Percentiles rank a stretch among this genome's conserved stretches.
Evolutionary conservation across 2,888 invertebrate species (phyloP).

Genomic region (Conomelus anceps): DNA sequence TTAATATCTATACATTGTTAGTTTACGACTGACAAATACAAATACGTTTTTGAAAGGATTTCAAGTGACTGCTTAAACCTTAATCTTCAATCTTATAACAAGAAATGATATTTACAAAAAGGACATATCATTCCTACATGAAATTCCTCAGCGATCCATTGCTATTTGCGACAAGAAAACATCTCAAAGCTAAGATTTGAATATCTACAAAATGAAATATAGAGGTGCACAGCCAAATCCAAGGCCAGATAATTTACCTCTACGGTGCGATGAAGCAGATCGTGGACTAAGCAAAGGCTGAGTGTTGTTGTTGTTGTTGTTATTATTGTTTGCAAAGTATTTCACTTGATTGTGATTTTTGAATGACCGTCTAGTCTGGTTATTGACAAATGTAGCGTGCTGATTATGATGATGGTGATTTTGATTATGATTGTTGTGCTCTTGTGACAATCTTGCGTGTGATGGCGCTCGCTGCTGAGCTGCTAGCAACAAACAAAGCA

Average conservation of each 20-base stretch:
- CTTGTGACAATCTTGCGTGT: not conserved
- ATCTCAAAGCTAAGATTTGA: not conserved
- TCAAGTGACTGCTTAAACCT: no score
- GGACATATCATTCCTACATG: no score
- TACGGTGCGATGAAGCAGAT: not conserved
- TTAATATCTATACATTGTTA: no score
- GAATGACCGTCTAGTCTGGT: not conserved
- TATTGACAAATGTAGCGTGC: not conserved
- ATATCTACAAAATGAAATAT: not conserved
- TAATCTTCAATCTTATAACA: no score
- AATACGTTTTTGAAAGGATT: no score
- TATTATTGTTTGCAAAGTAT: not conserved
- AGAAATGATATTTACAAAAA: no score
- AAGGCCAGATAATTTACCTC: not conserved
- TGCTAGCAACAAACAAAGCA: not conserved
- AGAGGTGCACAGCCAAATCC: no score
- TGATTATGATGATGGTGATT: not conserved
- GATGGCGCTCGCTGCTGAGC: not conserved
- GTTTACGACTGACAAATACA: no score
- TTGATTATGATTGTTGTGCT: not conserved
- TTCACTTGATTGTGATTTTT: not conserved
- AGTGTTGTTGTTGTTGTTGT: not conserved
- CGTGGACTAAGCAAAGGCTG: not conserved
- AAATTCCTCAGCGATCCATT: no score
- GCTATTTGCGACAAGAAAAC: no score